Percentiles rank a stretch among this genome's conserved stretches.
Evolutionary conservation across 2,113 vertebrate genomes (phyloP).

Genomic region (Hystrix brachyura): DNA sequence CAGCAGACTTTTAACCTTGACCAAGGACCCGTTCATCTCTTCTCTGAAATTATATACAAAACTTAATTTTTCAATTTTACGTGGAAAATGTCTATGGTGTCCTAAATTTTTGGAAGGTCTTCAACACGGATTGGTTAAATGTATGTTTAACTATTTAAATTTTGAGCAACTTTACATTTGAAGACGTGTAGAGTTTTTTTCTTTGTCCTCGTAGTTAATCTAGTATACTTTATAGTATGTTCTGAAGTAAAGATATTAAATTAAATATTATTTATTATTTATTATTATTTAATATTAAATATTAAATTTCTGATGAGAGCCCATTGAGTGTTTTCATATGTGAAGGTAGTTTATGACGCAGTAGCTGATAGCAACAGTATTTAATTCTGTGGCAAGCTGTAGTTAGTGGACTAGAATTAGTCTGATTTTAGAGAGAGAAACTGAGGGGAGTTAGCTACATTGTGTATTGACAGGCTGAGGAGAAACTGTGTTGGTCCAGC

Average conservation of each 20-base stretch:
- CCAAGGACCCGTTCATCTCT: not conserved
- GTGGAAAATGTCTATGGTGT: not conserved
- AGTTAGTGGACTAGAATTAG: not conserved
- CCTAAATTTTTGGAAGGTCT: not conserved
- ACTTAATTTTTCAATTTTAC: constrained; percentile 4
- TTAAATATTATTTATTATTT: too few species aligned
- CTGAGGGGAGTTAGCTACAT: not conserved
- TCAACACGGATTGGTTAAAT: not conserved
- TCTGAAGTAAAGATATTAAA: constrained; percentile 5
- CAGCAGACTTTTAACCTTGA: not conserved
- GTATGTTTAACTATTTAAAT: not conserved
- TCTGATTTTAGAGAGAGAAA: constrained; percentile 28
- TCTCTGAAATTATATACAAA: constrained; percentile 7
- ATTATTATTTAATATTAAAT: not conserved
- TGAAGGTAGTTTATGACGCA: not conserved
- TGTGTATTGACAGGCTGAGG: not conserved
- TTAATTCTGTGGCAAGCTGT: not conserved
- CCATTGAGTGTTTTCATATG: not conserved
- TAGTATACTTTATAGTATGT: not conserved
- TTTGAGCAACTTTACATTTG: constrained; percentile 6
- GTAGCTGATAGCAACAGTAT: not conserved
- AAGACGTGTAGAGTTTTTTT: not conserved
- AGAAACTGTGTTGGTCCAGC: not conserved
- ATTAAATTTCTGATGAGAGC: not conserved
- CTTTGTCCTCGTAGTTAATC: constrained; percentile 26